phyloP scores from a whole-genome alignment of 2,888 invertebrate genomes.

The Chironomus tentans region DNA sequence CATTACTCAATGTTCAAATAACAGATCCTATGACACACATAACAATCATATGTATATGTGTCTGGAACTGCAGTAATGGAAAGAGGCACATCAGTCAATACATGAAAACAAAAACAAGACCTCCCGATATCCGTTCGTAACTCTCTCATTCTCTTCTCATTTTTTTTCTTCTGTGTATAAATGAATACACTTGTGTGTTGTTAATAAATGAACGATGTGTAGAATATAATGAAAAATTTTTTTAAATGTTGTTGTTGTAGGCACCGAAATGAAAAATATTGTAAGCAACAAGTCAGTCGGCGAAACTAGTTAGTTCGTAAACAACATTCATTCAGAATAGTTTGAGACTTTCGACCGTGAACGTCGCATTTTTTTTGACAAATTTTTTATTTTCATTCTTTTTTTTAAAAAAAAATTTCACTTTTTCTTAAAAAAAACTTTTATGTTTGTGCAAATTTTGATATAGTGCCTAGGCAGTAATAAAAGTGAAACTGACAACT shows the following conservation, averaged over 20 bases:
- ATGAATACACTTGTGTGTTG: neutral
- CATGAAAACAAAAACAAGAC: neutral
- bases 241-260: neutral
- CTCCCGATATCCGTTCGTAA: too few species aligned
- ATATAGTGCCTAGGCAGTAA: too few species aligned
- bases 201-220: slow-evolving; percentile 19
- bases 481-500: too few species aligned
- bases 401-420: neutral
- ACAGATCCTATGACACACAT: neutral
- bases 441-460: too few species aligned
- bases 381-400: neutral
- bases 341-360: slow-evolving; percentile 23
- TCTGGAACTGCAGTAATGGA: neutral
- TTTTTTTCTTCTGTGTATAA: neutral
- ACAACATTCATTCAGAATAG: slow-evolving; percentile 27
- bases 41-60: neutral
- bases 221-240: neutral
- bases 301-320: slow-evolving; percentile 25
- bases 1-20: neutral
- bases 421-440: too few species aligned
- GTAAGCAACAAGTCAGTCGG: slow-evolving; percentile 26
- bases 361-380: slow-evolving; percentile 11
- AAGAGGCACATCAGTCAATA: neutral
- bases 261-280: slow-evolving; percentile 9
- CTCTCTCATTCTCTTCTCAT: neutral